Conservation (phyloP, 2,113 vertebrate species). For the Oryzias javanicus region DNA sequence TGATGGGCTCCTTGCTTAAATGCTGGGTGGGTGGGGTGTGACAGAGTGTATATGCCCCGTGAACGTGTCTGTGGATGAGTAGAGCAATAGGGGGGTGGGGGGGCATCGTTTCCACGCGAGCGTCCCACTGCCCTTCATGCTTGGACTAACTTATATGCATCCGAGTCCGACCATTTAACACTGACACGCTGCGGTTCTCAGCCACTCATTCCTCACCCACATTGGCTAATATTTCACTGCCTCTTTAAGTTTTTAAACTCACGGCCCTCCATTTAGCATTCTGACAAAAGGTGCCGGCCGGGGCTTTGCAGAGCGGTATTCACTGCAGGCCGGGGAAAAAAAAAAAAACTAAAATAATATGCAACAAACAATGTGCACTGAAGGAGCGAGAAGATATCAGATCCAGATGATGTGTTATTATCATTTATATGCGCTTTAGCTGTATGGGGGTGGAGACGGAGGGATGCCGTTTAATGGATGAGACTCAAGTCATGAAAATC, state of each 20-base stretch:
- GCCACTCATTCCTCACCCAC: slow-evolving; percentile 97
- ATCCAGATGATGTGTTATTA: slow-evolving; percentile 65
- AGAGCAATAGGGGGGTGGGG: slow-evolving; percentile 49
- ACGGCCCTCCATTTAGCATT: slow-evolving; percentile 85
- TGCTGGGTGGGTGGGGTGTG: slow-evolving; percentile 66
- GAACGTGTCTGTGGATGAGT: slow-evolving; percentile 54
- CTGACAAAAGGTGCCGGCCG: slow-evolving; percentile 74
- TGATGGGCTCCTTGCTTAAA: slow-evolving; percentile 92
- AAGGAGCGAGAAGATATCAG: slow-evolving; percentile 38
- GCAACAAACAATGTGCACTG: slow-evolving; percentile 35
- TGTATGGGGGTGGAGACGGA: slow-evolving; percentile 20
- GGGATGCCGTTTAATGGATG: slow-evolving; percentile 62
- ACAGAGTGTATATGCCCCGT: slow-evolving; percentile 20
- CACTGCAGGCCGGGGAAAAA: slow-evolving; percentile 11
- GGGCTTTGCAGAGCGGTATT: slow-evolving; percentile 33
- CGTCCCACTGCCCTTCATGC: slow-evolving; percentile 98
- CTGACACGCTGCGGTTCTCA: slow-evolving; percentile 88
- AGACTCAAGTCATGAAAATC: slow-evolving; percentile 50
- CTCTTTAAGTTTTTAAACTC: slow-evolving; percentile 96
- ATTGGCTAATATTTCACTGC: slow-evolving; percentile 94
- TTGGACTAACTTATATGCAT: slow-evolving; percentile 98
- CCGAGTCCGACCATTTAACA: slow-evolving; percentile 95
- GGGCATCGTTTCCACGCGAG: slow-evolving; percentile 79
- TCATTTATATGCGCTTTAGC: slow-evolving; percentile 63
- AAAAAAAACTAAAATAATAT: slow-evolving; percentile 50